Percentiles rank a stretch among this genome's conserved stretches.
Evolutionary conservation across 2,113 vertebrate genomes (phyloP).

Genomic region (Eptesicus fuscus): DNA sequence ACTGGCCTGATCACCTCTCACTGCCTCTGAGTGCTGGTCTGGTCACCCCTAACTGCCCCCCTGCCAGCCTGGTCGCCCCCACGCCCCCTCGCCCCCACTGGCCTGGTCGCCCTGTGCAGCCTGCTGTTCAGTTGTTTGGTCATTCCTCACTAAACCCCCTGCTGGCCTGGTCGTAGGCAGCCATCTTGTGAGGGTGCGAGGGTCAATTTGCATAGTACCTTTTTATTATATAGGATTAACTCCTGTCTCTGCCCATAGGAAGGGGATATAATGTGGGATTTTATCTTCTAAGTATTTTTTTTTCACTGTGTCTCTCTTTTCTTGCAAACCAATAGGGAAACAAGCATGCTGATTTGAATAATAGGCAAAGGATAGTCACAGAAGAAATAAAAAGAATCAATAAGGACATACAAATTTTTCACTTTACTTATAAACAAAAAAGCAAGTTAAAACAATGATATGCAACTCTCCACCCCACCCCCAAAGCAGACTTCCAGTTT

Average conservation of each 20-base stretch:
- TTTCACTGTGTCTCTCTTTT: background rate
- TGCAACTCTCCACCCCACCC: background rate
- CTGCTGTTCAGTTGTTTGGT: too few species aligned
- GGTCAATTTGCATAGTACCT: too few species aligned
- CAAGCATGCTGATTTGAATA: background rate
- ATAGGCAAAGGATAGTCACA: background rate
- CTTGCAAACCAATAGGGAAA: slow-evolving; percentile 12
- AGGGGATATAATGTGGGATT: background rate
- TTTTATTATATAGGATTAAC: background rate
- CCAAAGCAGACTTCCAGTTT: background rate
- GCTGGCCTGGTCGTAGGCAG: too few species aligned
- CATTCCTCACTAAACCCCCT: too few species aligned
- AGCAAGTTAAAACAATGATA: background rate
- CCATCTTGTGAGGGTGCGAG: too few species aligned
- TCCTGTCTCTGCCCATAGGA: background rate
- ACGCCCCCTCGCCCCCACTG: too few species aligned
- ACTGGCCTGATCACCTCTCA: too few species aligned
- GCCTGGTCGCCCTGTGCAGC: too few species aligned
- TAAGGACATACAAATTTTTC: background rate
- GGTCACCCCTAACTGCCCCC: too few species aligned
- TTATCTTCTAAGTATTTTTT: background rate
- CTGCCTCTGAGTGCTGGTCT: too few species aligned
- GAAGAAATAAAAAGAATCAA: slow-evolving; percentile 19
- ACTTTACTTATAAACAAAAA: background rate
- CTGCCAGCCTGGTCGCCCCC: too few species aligned